Evolutionary conservation across 2,113 vertebrate genomes (phyloP), one percentile per base, ranked within the genome.

Genomic region (Leucopsar rothschildi): DNA sequence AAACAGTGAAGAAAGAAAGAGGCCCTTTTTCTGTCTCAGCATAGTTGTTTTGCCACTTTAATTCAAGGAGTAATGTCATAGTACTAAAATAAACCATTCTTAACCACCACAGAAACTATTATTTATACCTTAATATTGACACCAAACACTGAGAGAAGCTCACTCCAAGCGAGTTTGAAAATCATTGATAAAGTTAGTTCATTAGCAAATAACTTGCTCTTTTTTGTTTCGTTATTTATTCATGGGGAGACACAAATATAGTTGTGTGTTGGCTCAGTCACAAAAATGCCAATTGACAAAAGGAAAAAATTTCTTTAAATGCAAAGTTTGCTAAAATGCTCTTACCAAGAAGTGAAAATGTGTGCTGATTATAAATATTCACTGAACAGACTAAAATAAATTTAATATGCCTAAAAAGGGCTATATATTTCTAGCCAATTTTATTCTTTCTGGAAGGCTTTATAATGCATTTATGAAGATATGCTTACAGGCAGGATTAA

Each of bases 391-490:
- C 60, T 57, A 91, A 49, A 82, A 95, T 95, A 95, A 95, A 96
- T 93, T 57, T 93, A 6, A 86, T 85, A 69, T 89, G 72, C 49
- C 77, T 95, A 93, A 69, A 55, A 92, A 95, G 50, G 63, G 82
- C 69, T 82, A 69, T 91, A 94, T 95, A 92, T 92, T 94, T 91
- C 71, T 42, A 50, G 73, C 70, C 82, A 88, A 90, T 95, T 96
- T 97, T 95, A 82, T 82, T 90, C 15, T 96, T 95, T 77, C 88
- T 93, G 56, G 71, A 66, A 86, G 65, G 56, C 65, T 90, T 91
- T 96, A 87, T 76, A 94, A 72, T 31, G 12, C 56, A 57, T 84
- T 96, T 93, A 86, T 88, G 64, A 90, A 91, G 86, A 63, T 25
- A 27, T 9, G 20, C 86, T 90, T 93, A 69, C n/a, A 88, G 87